A percentile compares a stretch with the other conserved stretches of the same genome.
Evolutionary conservation across 1,140 invertebrate species (phyloP).

Genomic region (Bombus affinis): DNA sequence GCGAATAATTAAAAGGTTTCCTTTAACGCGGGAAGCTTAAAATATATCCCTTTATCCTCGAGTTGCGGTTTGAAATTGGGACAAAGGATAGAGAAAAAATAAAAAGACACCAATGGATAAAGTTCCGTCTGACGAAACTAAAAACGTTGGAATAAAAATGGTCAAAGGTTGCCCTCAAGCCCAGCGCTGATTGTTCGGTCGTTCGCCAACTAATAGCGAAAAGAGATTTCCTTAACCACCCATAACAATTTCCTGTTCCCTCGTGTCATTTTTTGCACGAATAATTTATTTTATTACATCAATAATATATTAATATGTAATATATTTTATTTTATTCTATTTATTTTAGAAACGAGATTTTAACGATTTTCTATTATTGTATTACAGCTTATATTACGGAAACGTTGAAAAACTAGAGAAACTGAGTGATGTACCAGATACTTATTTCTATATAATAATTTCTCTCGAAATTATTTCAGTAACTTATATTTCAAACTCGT

Average conservation of each 20-base stretch:
- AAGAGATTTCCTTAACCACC: conserved; percentile 44
- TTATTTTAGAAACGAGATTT: not conserved
- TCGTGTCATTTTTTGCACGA: not conserved
- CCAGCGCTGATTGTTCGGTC: conserved; percentile 58
- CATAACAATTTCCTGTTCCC: conserved; percentile 15
- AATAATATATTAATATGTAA: no score
- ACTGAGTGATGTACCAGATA: no score
- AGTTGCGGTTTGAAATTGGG: conserved; percentile 52
- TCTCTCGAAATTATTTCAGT: not conserved
- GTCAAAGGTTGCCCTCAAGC: conserved; percentile 57
- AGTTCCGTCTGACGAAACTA: conserved; percentile 24
- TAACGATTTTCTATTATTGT: no score
- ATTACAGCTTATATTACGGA: no score
- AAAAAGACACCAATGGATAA: conserved; percentile 26
- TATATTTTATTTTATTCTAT: no score
- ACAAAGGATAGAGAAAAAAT: conserved; percentile 29
- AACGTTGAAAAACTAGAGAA: no score
- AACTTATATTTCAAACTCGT: not conserved
- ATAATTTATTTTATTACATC: not conserved
- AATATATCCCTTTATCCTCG: conserved; percentile 60
- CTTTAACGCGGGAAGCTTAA: conserved; percentile 51
- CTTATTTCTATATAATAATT: not conserved
- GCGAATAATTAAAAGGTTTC: conserved; percentile 63
- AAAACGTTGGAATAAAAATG: conserved; percentile 36
- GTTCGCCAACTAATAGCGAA: conserved; percentile 39